Percentiles rank a stretch among this genome's conserved stretches.
phyloP scores from a whole-genome alignment of 2,113 vertebrate species.

The Cnemophilus loriae region DNA sequence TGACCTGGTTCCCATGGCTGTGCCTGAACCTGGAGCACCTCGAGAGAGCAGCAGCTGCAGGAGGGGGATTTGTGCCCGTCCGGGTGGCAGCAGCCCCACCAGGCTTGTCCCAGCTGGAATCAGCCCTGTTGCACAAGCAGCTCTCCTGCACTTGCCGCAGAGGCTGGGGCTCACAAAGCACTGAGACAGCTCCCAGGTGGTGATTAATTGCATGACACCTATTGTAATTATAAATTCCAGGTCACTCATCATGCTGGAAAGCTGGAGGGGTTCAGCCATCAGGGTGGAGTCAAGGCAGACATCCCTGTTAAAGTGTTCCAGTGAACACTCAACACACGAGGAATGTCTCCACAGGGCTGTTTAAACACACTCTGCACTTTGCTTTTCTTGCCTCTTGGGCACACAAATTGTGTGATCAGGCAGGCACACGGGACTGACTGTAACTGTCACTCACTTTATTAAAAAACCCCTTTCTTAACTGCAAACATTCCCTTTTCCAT shows the following conservation, averaged over 20 bases:
- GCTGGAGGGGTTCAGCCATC: slow-evolving; percentile 22
- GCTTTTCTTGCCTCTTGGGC: slow-evolving; percentile 60
- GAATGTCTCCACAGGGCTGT: slow-evolving; percentile 50
- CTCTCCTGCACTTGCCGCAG: slow-evolving; percentile 40
- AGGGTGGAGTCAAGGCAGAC: slow-evolving; percentile 34
- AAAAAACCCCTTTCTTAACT: background rate
- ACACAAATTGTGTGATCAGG: slow-evolving; percentile 23
- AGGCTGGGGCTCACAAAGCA: background rate
- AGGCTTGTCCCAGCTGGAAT: slow-evolving; percentile 28
- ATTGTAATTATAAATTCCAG: slow-evolving; percentile 64
- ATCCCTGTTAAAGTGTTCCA: slow-evolving; percentile 43
- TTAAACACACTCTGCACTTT: slow-evolving; percentile 19
- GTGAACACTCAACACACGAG: slow-evolving; percentile 36
- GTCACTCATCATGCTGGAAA: slow-evolving; percentile 59
- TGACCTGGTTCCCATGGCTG: background rate
- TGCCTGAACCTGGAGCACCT: background rate
- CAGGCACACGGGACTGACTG: slow-evolving; percentile 18
- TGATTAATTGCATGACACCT: slow-evolving; percentile 59
- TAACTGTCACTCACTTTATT: slow-evolving; percentile 24
- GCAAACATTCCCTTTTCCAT: slow-evolving; percentile 32
- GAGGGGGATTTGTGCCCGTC: background rate
- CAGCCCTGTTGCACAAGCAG: background rate
- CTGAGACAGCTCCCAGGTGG: slow-evolving; percentile 2
- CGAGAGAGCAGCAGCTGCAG: background rate
- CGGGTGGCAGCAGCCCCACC: background rate